A percentile compares a stretch with the other conserved stretches of the same genome.
These are phyloP conservation scores for Rafetus swinhoei DNA, from an alignment of 2,113 vertebrate genomes.

Conservation along the genomic window DNA sequence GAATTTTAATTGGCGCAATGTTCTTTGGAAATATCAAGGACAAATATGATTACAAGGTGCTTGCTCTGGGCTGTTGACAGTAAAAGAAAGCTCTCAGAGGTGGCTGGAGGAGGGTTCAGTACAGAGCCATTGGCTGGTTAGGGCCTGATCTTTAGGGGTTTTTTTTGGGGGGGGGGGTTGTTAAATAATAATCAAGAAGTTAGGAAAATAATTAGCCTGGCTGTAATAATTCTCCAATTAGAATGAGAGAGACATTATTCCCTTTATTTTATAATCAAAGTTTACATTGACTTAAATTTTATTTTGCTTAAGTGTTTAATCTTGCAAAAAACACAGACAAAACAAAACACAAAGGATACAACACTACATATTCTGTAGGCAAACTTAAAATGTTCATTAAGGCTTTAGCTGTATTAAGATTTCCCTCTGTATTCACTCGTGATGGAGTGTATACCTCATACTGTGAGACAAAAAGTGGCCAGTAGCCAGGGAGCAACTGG, in stretches of 20 bases:
- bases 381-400: constrained; percentile 28
- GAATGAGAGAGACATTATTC: neutral
- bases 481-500: neutral
- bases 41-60: neutral
- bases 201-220: constrained; percentile 1
- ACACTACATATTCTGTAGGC: neutral
- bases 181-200: neutral
- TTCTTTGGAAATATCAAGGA: constrained; percentile 7
- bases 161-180: neutral
- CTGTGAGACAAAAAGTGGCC: neutral
- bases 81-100: neutral
- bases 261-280: constrained; percentile 14
- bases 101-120: neutral
- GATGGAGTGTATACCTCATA: neutral
- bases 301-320: constrained; percentile 45
- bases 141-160: neutral
- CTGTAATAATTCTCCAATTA: neutral
- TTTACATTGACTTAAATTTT: constrained; percentile 21
- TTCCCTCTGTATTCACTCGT: constrained; percentile 26
- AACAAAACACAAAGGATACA: constrained; percentile 50
- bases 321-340: constrained; percentile 24
- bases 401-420: constrained; percentile 46
- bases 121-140: neutral
- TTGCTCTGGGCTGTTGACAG: neutral
- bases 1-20: neutral